Base-by-base conservation (phyloP, 1,140 invertebrate genomes). In the Brachionus sp. region DNA sequence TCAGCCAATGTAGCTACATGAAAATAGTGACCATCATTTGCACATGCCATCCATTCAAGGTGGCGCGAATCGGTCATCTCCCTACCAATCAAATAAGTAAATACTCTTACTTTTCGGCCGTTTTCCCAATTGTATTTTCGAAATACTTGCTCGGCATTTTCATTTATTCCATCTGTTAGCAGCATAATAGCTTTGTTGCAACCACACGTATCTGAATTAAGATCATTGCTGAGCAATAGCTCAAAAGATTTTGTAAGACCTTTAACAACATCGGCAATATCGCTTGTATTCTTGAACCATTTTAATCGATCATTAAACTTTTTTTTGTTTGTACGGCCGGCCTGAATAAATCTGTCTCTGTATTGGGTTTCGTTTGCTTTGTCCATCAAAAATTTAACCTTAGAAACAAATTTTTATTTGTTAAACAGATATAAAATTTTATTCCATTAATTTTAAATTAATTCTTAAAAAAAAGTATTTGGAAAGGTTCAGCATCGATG, bases 171-270 rank as follows among this genome's bases (percentile, higher is more conserved):
- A 90, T 99, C 97, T 9, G 97, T 98, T 84, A 99, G 93, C 66
- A 99, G 89, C 96, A 99, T 98, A 86, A 99, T 98, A 9, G 96
- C 96, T 89, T 97, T 93, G 89, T 98, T 98, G 86, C 97, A 99
- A 1, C 93, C 82, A 33, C 83, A 84, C 33, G 83, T 75, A 64
- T 87, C 86, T 23, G 46, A n/a, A 84, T 85, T 84, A 84, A 23
- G 12, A 77, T 50, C 44, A 53, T 44, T n/a, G 23, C 46, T 78
- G 0, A 57, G 37, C 44, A 98, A 90, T 13, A 97, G 89, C 86
- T 95, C 92, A 90, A 99, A 99, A 0, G 96, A 96, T 86, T 91
- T 92, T 4, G 92, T 93, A 16, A 99, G 90, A 12, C 96, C 96
- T 84, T 93, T 90, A 7, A 94, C 94, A 90, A 98, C 98, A 89